Evolutionary conservation across 1,140 invertebrate species (phyloP), one percentile per base, ranked within the genome.

Genomic region (Zaprionus ghesquierei): DNA sequence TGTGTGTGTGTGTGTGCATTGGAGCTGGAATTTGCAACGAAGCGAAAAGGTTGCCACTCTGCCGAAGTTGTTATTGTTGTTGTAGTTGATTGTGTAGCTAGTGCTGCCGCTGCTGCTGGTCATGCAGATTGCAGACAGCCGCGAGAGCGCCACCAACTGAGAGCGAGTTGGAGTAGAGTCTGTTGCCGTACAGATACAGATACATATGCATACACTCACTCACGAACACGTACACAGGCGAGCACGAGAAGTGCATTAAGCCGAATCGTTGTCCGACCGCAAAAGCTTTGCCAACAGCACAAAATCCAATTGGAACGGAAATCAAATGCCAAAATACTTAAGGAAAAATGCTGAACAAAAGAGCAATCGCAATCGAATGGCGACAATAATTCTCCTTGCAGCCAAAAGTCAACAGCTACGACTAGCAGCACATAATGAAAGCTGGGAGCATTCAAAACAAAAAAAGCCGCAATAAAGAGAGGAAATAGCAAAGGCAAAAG

Each of bases 1-100:
- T 69, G 18, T 77, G 60, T 82, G 63, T 76, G 8, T 58, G 38
- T 78, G 66, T 85, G 78, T 87, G 79, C 82, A 82, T 77, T 84
- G 69, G 79, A 86, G 84, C 73, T 77, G 79, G 84, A 79, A 89
- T 80, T 87, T 77, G 84, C 84, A 87, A 77, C 84, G 69, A 84
- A 87, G 84, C 84, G 84, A 87, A 84, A 89, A 87, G 84, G 80
- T 79, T 87, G 79, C 63, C 69, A 79, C 84, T 87, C 82, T 79
- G 79, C 58, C 58, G 79, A 60, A 76, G 80, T 65, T 72, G 56
- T 80, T 69, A 73, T 53, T 44, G 31, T 38, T 72, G 46, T 51
- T 79, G 63, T 49, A 75, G 51, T 41, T 74, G 22, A 23, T 46
- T 35, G 49, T 22, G 60, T 41, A 44, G 69, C 18, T 60, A 55